Conservation (phyloP, 2,797 vertebrate species). For the Eulemur coronatus region DNA sequence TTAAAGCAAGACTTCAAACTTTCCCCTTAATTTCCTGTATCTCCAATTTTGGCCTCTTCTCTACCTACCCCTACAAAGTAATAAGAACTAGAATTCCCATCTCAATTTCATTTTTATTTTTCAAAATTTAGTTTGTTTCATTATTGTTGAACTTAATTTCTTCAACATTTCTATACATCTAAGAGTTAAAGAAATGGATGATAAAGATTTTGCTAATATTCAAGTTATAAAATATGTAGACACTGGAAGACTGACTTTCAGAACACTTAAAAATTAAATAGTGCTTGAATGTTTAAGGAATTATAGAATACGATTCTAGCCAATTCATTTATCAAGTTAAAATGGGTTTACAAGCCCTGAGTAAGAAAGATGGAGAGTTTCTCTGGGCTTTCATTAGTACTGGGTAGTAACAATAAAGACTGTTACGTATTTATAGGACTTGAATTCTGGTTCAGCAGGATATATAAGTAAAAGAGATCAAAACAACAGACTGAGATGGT, state of each 20-base stretch:
- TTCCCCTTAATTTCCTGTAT: constrained; percentile 51
- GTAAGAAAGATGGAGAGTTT: background rate
- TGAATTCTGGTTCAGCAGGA: constrained; percentile 70
- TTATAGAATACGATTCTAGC: background rate
- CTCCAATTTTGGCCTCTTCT: constrained; percentile 21
- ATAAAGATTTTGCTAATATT: constrained; percentile 30
- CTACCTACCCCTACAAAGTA: constrained; percentile 12
- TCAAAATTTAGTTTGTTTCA: constrained; percentile 28
- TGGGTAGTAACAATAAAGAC: background rate
- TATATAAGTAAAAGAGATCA: constrained; percentile 75
- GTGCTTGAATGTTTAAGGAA: background rate
- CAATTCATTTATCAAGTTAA: constrained; percentile 22
- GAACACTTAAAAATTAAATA: background rate
- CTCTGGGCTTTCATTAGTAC: background rate
- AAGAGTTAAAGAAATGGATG: background rate
- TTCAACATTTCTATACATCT: constrained; percentile 16
- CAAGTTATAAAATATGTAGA: constrained; percentile 12
- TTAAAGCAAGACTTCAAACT: constrained; percentile 60
- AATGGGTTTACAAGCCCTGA: background rate
- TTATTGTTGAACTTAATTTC: constrained; percentile 14
- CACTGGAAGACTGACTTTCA: background rate
- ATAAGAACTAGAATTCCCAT: background rate
- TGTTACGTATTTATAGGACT: constrained; percentile 63
- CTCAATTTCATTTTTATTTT: constrained; percentile 32
- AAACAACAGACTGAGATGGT: constrained; percentile 61